Evolutionary conservation across 2,113 vertebrate species (phyloP), one percentile per base, ranked within the genome.

Genomic region (Pavo muticus): DNA sequence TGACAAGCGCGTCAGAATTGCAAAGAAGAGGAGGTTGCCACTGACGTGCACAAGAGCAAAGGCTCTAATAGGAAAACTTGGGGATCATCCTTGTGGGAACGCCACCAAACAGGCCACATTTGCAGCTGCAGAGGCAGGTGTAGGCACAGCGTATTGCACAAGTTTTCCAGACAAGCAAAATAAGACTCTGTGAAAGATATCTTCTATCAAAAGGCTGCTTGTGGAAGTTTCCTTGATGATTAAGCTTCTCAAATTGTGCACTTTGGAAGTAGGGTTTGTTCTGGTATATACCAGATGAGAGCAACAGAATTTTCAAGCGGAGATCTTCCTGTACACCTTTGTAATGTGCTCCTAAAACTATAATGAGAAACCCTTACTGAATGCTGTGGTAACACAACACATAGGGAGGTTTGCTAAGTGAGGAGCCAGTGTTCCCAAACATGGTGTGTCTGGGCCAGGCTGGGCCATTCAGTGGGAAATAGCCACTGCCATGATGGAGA

Each of bases 381-480:
- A 30, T 61, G 70, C 91, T 93, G 64, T 84, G 73, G 86, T 91
- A 83, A 93, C 91, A 87, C 85, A 94, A 96, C 94, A 90, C 93
- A 89, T 57, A 94, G 91, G 94, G 93, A 93, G 91, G 86, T 82
- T 95, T 96, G 88, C 79, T 59, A 35, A 91, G 73, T 7, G 69
- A 92, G 82, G 88, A 96, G 89, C 93, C 88, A 88, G 90, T 77
- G 93, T 88, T 94, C 93, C 95, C 80, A 85, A 77, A 94, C 94
- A 91, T 85, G 82, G 82, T 12, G 17, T 83, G 64, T 96, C 91
- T 96, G 24, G 50, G 24, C 23, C 24, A 25, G 52, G 52, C 24
- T 54, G 52, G 52, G 14, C 27, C 52, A 54, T 14, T 29, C 11
- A 5, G 27, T 54, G 13, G 24, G 52, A 25, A 29, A 29, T 14